A percentile compares a stretch with the other conserved stretches of the same genome.
These are phyloP conservation scores for Julus scanicus DNA, from an alignment of 2,888 invertebrate genomes.

Conservation along the genomic window DNA sequence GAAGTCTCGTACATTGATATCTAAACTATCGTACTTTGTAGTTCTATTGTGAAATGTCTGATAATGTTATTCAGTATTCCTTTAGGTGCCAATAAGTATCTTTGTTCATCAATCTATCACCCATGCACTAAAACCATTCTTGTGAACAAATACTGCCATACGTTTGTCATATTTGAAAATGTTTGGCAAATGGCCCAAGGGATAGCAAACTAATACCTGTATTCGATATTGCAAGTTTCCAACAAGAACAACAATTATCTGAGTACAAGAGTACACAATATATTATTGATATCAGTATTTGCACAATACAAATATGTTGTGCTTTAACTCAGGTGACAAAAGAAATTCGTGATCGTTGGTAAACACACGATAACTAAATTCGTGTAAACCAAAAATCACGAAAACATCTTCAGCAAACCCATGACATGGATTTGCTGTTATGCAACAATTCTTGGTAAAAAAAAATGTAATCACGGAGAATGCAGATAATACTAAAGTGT, in stretches of 20 bases:
- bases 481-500: neutral
- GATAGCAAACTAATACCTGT: neutral
- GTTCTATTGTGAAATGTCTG: too few species aligned
- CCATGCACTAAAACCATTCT: neutral
- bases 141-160: neutral
- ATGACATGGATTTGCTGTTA: neutral
- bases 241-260: neutral
- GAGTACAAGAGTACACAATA: neutral
- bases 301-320: neutral
- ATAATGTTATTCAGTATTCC: too few species aligned
- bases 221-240: neutral
- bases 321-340: neutral
- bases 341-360: neutral
- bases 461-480: too few species aligned
- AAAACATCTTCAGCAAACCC: neutral
- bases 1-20: too few species aligned
- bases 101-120: too few species aligned
- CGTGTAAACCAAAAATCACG: neutral
- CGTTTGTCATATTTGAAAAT: neutral
- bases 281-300: neutral
- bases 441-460: neutral
- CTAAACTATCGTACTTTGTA: too few species aligned
- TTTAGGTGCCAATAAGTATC: too few species aligned
- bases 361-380: neutral
- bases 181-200: neutral